Evolutionary conservation across 2,888 invertebrate species (phyloP), one percentile per base, ranked within the genome.

Genomic region (Chamaedrilus cognettii): DNA sequence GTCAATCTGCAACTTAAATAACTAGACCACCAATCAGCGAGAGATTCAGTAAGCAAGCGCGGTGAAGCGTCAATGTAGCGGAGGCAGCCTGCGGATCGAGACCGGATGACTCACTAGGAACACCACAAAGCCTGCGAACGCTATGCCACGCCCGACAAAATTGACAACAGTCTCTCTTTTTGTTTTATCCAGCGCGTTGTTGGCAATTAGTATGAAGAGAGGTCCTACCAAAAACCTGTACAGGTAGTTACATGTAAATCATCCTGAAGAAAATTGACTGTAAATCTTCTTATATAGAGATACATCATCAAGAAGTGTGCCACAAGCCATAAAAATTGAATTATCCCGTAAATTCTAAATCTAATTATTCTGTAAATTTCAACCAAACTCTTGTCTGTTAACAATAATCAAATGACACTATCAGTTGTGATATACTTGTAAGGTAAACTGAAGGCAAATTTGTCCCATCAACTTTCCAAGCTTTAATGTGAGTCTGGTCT

Each of bases 191-290:
- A 96, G 90, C 66, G 90, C 89, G 59, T 88, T 88, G 78, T 92
- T 93, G 1, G 91, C 90, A 1, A 91, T 87, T 19, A 93, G 83
- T 65, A 92, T 90, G 70, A 93, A 89, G 1, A 91, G 86, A 0
- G 93, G 93, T 0, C 91, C 92, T 0, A 92, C 90, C 77, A 91
- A 88, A 83, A 91, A 96, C 88, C 89, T 89, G 77, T n/a, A n/a
- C n/a, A n/a, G n/a, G n/a, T n/a, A n/a, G n/a, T n/a, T n/a, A n/a
- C n/a, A n/a, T n/a, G 49, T 15, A 2, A 28, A 26, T 56, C 56
- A 56, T 56, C 2, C 26, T 56, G 3, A 59, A 32, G 2, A 5
- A 31, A 59, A 32, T 59, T 2, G 15, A 33, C 23, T 23, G 32
- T 50, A 35, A 49, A 5, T 34, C 23, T 63, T 3, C 30, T 63